Evolutionary conservation across 2,888 invertebrate genomes (phyloP).

Genomic region (Heliconius cydno): DNA sequence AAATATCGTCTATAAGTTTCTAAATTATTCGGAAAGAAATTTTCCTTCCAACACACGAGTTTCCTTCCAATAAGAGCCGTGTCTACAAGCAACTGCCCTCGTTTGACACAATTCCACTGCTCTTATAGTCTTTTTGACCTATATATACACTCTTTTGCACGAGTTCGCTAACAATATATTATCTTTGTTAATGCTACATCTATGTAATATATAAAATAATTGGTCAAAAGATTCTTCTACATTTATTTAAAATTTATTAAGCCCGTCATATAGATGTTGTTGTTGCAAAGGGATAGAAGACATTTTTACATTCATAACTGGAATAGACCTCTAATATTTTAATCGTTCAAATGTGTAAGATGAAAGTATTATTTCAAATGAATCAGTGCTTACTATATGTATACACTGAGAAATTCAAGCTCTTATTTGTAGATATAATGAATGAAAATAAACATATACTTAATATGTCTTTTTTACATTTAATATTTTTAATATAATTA

Average conservation of each 20-base stretch:
- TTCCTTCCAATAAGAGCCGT: too few relatives aligned
- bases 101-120: too few relatives aligned
- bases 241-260: not conserved
- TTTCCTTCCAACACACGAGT: too few relatives aligned
- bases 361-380: not conserved
- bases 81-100: too few relatives aligned
- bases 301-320: not conserved
- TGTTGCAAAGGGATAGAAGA: conserved; percentile 6
- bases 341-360: not conserved
- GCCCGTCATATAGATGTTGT: not conserved
- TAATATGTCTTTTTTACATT: too few relatives aligned
- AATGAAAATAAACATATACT: too few relatives aligned
- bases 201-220: not conserved
- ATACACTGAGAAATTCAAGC: not conserved
- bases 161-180: too few relatives aligned
- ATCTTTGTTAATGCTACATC: not conserved
- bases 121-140: too few relatives aligned
- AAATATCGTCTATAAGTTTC: too few relatives aligned
- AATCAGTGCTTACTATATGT: not conserved
- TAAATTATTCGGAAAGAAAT: too few relatives aligned
- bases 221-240: not conserved
- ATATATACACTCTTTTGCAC: too few relatives aligned
- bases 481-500: too few relatives aligned
- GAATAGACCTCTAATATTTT: conserved; percentile 7
- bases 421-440: not conserved